Evolutionary conservation across 2,797 vertebrate genomes (phyloP), one percentile per base, ranked within the genome.

Genomic region (Syngnathus acus): DNA sequence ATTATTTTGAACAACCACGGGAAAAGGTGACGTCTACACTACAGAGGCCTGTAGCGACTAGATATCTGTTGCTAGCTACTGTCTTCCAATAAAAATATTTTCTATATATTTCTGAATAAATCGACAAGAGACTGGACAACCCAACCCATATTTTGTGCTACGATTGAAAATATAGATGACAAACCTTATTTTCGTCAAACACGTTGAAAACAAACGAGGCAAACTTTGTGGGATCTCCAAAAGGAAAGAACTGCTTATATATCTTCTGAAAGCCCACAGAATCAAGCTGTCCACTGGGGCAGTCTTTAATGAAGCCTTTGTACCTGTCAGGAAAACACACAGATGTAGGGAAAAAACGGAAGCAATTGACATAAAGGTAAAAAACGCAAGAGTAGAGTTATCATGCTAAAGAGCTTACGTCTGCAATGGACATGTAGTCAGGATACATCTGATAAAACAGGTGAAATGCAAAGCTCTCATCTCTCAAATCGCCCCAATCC

Each of bases 261-360:
- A 99, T 99, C 91, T 99, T 99, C 89, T 99, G 97, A 85, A 99
- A 99, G 73, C 97, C 97, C 0, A 95, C 90, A 0, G 96, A 94
- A 0, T 99, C 97, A 39, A 99, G 90, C 90, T 99, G 97, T 55
- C 97, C 97, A 0, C 95, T 99, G 59, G 97, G 97, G 70, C 97
- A 99, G 76, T 99, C 97, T 85, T 99, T 99, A 79, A 99, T 99
- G 79, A 99, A 99, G 78, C 97, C 97, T 85, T 99, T 99, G 84
- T 99, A 99, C 97, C 97, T 99, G 87, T 0, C 38, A 21, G 32
- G 40, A 47, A 13, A 47, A 45, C 78, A 54, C 2, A 65, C 8
- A 76, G 32, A 65, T 1, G 45, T 45, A 21, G 6, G 32, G 4
- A n/a, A 9, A 50, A 65, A 19, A 65, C 9, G 14, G 39, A 61